Base-by-base conservation (phyloP, 1,140 invertebrate genomes). In the Camponotus vicinus region DNA sequence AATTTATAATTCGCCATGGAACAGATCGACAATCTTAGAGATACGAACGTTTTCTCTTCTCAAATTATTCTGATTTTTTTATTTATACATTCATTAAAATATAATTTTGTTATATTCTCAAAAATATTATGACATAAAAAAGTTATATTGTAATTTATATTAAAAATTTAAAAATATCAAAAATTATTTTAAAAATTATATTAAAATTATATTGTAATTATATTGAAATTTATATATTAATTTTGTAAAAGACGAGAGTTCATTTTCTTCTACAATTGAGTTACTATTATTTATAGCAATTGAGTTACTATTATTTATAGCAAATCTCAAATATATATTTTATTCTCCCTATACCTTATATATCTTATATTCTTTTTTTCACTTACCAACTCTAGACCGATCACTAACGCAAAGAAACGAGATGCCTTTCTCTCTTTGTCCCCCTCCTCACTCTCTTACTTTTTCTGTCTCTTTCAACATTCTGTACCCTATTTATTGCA, bases 401-500 rank as follows among this genome's bases (percentile, higher is more conserved):
- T 18, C 18, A 55, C 11, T 49, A 73, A 45, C 4, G 18, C 71
- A 2, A 78, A 42, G 5, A 59, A n/a, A 34, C 40, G 7, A 32
- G 37, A 34, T 15, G 9, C 13, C 73, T 78, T 27, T 89, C 63
- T 55, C 49, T 52, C 49, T 52, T 49, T 49, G 45, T 3, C 45
- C 45, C 45, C 45, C 3, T 13, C 11, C 45, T 15, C 45, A 13
- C 45, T 49, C 45, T 49, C 45, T 45, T 3, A 11, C 9, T 45
- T 11, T 45, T 49, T 52, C 76, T 77, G 13, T 49, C 45, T 69
- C 32, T 84, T 45, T 37, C 42, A 52, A 15, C 15, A 52, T 52
- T 45, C 45, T n/a, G 32, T 83, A 88, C 32, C 55, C 79, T 55
- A 57, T 86, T 78, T 82, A 37, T 90, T 52, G 64, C 96, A 98